phyloP scores from a whole-genome alignment of 1,140 invertebrate genomes.

The Drosophila varians region DNA sequence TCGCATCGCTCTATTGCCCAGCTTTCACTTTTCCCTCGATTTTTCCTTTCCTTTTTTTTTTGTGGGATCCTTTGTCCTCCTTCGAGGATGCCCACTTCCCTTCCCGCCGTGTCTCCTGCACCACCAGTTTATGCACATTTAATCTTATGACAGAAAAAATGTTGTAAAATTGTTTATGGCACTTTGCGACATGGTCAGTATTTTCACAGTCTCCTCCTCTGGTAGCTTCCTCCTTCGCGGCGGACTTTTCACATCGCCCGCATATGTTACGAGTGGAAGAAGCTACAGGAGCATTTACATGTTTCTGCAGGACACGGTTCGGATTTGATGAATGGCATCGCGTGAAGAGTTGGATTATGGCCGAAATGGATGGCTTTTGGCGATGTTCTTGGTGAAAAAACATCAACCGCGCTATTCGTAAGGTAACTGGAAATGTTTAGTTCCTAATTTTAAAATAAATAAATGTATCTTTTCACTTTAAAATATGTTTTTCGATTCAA shows the following conservation, averaged over 20 bases:
- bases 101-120: neutral
- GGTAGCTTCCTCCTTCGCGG: conserved; percentile 27
- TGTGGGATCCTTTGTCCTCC: conserved; percentile 1
- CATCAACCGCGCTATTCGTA: neutral
- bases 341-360: conserved; percentile 32
- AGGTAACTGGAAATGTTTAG: neutral
- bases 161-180: conserved; percentile 80
- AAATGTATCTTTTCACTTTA: neutral
- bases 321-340: conserved; percentile 21
- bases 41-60: neutral
- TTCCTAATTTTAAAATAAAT: neutral
- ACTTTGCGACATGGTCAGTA: conserved; percentile 77
- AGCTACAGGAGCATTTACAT: conserved; percentile 46
- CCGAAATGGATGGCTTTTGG: conserved; percentile 14
- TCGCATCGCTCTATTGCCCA: conserved; percentile 29
- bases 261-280: conserved; percentile 34
- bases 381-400: neutral
- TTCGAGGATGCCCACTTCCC: neutral
- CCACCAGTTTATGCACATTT: conserved; percentile 72
- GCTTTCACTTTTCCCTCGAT: conserved; percentile 22
- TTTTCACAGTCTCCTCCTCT: conserved; percentile 49
- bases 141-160: conserved; percentile 80
- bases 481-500: too few relatives aligned
- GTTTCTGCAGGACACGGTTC: conserved; percentile 15
- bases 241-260: conserved; percentile 20